Percentiles rank a stretch among this genome's conserved stretches.
phyloP scores from a whole-genome alignment of 2,113 vertebrate genomes.

The Maccullochella peelii region DNA sequence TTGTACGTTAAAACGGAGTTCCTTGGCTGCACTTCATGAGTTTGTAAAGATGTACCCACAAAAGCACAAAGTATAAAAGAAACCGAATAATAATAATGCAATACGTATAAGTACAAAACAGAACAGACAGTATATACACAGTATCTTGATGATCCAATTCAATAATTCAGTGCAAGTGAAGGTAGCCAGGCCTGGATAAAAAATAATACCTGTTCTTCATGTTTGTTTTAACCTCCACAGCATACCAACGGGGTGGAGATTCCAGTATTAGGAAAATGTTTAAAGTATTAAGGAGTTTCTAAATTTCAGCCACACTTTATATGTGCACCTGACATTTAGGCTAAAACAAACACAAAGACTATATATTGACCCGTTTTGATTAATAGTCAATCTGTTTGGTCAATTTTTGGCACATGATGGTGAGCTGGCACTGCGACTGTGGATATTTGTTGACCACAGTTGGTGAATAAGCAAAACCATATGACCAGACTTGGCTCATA shows the following conservation, averaged over 20 bases:
- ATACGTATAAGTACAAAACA: not conserved
- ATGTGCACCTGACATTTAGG: not conserved
- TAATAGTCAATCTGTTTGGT: slow-evolving; percentile 9
- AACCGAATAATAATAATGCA: not conserved
- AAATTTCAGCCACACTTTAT: not conserved
- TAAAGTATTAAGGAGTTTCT: not conserved
- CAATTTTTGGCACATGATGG: slow-evolving; percentile 1
- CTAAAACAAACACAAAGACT: not conserved
- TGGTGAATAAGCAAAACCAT: slow-evolving; percentile 35
- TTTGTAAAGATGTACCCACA: not conserved
- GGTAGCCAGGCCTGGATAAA: not conserved
- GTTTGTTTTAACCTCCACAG: not conserved
- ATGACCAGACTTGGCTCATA: slow-evolving; percentile 28
- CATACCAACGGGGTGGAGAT: not conserved
- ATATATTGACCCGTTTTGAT: not conserved
- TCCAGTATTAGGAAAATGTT: not conserved
- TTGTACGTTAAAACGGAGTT: no score
- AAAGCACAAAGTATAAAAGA: not conserved
- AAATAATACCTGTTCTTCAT: not conserved
- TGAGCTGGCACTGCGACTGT: slow-evolving; percentile 7
- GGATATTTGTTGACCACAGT: slow-evolving; percentile 36
- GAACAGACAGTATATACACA: not conserved
- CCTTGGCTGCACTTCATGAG: not conserved
- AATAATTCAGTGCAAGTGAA: not conserved
- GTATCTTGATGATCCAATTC: not conserved